phyloP scores from a whole-genome alignment of 92 coral and sea anemone species.

The Diadumene lineata region DNA sequence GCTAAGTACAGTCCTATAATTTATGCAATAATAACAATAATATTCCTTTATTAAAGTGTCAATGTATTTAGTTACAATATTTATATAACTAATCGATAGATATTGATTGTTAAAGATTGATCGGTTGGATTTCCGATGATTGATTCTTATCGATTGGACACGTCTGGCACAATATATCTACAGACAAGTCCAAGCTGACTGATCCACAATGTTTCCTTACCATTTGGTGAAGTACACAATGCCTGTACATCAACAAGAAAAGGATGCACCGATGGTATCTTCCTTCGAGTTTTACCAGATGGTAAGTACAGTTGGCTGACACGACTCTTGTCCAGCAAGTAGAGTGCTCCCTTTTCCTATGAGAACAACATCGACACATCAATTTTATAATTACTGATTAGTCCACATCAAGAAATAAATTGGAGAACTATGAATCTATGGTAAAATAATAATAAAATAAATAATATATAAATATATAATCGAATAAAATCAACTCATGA shows the following conservation, averaged over 20 bases:
- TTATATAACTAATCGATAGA: not conserved
- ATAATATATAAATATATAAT: too few relatives aligned
- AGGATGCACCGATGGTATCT: conserved; percentile 78
- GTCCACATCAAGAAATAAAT: too few relatives aligned
- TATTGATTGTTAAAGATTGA: not conserved
- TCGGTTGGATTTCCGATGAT: not conserved
- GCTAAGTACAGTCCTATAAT: conserved; percentile 74
- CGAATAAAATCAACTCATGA: too few relatives aligned
- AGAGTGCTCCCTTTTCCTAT: conserved; percentile 78
- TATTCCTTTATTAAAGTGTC: too few relatives aligned
- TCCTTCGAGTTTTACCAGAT: conserved; percentile 95
- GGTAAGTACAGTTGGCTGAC: conserved; percentile 86
- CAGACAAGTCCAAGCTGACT: not conserved
- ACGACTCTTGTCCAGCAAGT: conserved; percentile 71
- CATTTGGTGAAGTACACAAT: conserved; percentile 79
- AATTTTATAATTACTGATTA: too few relatives aligned
- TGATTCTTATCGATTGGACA: too few relatives aligned
- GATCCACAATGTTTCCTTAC: conserved; percentile 35
- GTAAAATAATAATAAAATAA: too few relatives aligned
- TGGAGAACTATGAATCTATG: too few relatives aligned
- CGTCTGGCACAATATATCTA: not conserved
- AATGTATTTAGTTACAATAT: too few relatives aligned
- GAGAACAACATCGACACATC: too few relatives aligned
- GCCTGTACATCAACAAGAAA: conserved; percentile 76
- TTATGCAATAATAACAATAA: not conserved